These are phyloP conservation scores for Cyanocitta stelleri DNA, from an alignment of 2,113 vertebrate genomes.

Conservation along the genomic window DNA sequence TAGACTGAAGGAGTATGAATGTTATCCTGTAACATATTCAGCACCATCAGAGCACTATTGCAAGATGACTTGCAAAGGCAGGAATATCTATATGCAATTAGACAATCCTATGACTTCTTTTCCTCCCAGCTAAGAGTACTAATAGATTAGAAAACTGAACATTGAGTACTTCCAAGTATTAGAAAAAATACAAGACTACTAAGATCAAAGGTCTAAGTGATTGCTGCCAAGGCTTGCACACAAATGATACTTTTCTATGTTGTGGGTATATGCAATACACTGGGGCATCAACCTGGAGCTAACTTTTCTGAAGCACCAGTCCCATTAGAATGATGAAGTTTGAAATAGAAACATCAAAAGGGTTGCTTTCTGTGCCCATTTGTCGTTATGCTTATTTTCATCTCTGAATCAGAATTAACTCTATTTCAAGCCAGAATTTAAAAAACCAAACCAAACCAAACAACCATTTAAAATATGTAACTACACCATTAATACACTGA, in stretches of 20 bases:
- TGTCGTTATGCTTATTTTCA: neutral
- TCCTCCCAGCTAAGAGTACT: neutral
- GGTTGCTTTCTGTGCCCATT: neutral
- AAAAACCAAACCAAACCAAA: neutral
- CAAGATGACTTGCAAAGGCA: neutral
- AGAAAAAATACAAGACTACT: neutral
- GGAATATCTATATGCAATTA: neutral
- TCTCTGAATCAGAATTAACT: neutral
- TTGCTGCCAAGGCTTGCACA: neutral
- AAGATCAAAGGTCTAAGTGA: neutral
- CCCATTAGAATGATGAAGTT: neutral
- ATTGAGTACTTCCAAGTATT: neutral
- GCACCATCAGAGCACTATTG: neutral
- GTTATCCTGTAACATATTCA: neutral
- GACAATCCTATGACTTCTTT: neutral
- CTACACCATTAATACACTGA: neutral
- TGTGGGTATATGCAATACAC: neutral
- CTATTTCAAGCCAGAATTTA: neutral
- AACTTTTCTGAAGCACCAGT: neutral
- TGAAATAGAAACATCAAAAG: neutral
- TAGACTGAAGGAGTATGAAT: neutral
- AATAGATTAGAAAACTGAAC: neutral
- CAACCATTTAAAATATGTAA: neutral
- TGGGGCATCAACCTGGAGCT: neutral
- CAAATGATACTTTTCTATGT: neutral